These are phyloP conservation scores for Petromus typicus DNA, from an alignment of 2,113 vertebrate species.

Conservation along the genomic window DNA sequence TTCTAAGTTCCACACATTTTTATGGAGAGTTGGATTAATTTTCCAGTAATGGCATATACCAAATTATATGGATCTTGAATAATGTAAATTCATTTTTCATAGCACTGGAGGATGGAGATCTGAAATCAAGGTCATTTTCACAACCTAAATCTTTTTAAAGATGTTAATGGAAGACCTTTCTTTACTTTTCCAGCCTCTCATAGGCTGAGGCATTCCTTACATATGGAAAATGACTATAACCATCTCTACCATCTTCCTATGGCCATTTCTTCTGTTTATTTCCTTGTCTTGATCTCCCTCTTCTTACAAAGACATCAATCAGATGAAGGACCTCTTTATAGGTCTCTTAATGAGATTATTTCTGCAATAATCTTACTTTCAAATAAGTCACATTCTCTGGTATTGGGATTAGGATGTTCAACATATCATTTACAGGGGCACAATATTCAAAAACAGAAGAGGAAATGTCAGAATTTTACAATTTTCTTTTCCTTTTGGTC, in stretches of 20 bases:
- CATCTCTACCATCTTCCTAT: neutral
- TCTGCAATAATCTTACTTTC: neutral
- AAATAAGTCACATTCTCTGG: neutral
- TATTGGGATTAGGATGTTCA: neutral
- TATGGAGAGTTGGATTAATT: neutral
- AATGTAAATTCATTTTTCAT: neutral
- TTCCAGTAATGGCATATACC: neutral
- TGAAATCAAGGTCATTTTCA: neutral
- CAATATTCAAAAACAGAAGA: neutral
- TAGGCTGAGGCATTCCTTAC: neutral
- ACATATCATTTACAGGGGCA: neutral
- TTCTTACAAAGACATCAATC: neutral
- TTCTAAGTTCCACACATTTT: neutral
- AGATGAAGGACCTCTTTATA: neutral
- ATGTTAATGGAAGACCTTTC: rapidly evolving
- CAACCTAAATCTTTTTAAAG: neutral
- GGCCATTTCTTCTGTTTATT: neutral
- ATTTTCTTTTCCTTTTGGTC: neutral
- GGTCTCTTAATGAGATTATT: neutral
- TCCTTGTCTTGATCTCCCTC: neutral
- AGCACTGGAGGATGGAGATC: neutral
- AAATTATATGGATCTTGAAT: neutral
- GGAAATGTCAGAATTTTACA: neutral
- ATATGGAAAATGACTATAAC: neutral
- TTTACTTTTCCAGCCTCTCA: neutral